Percentiles rank a stretch among this genome's conserved stretches.
Evolutionary conservation across 2,113 vertebrate genomes (phyloP).

Genomic region (Larimichthys crocea): DNA sequence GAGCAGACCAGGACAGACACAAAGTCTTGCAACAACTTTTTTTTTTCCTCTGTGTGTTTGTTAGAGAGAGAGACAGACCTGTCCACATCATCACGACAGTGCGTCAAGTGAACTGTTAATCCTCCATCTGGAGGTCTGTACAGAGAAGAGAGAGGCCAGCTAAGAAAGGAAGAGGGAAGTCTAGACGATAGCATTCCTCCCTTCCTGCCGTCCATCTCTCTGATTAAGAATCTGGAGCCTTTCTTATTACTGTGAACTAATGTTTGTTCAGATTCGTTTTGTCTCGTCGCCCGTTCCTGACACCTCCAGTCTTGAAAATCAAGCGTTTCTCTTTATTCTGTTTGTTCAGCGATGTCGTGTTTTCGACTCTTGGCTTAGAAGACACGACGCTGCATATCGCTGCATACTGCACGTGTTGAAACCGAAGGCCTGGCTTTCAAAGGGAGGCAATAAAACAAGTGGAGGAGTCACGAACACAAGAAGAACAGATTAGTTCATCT

Average conservation of each 20-base stretch:
- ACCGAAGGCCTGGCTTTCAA: background rate
- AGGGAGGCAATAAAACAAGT: background rate
- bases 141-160: conserved; percentile 14
- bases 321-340: background rate
- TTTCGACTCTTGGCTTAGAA: background rate
- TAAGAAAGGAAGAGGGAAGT: conserved; percentile 55
- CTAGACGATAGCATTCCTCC: conserved; percentile 67
- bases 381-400: background rate
- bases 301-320: background rate
- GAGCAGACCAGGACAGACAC: background rate
- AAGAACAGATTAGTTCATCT: background rate
- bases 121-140: conserved; percentile 60
- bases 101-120: conserved; percentile 64
- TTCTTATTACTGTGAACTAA: conserved; percentile 18
- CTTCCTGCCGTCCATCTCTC: conserved; percentile 55
- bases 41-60: background rate
- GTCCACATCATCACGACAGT: conserved; percentile 59
- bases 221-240: conserved; percentile 27
- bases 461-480: background rate
- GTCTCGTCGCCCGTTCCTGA: background rate
- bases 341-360: background rate
- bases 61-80: background rate
- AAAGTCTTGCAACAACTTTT: background rate
- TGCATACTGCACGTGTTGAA: background rate
- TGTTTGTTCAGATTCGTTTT: background rate